A percentile compares a stretch with the other conserved stretches of the same genome.
phyloP scores from a whole-genome alignment of 2,888 invertebrate species.

The Drosophila paracracens region DNA sequence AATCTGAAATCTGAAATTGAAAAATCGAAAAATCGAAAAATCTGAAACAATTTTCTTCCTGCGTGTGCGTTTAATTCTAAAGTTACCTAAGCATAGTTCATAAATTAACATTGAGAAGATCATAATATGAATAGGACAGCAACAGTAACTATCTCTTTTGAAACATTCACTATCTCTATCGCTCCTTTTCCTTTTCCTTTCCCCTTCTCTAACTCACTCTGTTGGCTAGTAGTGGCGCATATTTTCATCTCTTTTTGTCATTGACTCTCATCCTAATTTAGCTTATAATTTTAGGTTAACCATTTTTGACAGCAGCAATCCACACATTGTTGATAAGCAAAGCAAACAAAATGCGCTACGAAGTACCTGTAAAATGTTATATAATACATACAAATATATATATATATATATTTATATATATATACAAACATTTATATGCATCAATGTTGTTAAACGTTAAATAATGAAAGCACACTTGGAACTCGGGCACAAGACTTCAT shows the following conservation, averaged over 20 bases:
- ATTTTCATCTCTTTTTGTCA: slow-evolving; percentile 34
- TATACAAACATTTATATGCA: slow-evolving; percentile 14
- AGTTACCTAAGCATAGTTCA: slow-evolving; percentile 6
- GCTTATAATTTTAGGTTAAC: slow-evolving; percentile 61
- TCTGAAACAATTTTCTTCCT: not conserved
- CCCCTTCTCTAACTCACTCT: slow-evolving; percentile 7
- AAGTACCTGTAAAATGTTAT: slow-evolving; percentile 78
- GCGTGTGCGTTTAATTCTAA: slow-evolving; percentile 13
- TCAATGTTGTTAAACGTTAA: slow-evolving; percentile 53
- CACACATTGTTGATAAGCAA: slow-evolving; percentile 45
- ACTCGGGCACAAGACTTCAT: slow-evolving; percentile 33
- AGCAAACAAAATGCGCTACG: slow-evolving; percentile 75
- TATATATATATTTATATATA: not conserved
- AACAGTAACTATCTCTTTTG: not conserved
- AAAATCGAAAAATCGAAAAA: not conserved
- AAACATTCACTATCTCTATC: not conserved
- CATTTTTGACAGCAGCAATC: slow-evolving; percentile 31
- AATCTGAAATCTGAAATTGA: not conserved
- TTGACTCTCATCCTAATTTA: slow-evolving; percentile 33
- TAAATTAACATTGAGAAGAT: not conserved
- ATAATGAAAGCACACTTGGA: slow-evolving; percentile 15
- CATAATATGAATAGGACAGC: not conserved
- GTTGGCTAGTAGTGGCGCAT: slow-evolving; percentile 57
- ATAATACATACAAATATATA: slow-evolving; percentile 20
- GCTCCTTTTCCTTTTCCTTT: not conserved